Base-by-base conservation (phyloP, 2,888 invertebrate species). In the Notodonta ziczac region DNA sequence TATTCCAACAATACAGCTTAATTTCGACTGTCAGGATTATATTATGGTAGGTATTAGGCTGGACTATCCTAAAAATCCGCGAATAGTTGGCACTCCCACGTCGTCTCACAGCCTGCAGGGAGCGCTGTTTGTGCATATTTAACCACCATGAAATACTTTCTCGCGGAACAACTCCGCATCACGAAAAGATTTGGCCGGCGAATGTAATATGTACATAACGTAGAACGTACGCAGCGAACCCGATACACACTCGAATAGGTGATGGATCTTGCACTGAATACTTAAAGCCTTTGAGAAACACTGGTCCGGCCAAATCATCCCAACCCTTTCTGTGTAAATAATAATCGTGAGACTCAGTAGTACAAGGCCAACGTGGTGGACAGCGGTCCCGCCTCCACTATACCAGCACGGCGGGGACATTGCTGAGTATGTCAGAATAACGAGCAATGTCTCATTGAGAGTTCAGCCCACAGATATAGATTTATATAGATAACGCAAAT, bases 131-230 rank as follows among this genome's bases (percentile, higher is more conserved):
- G 59, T 67, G 56, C 57, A 67, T 65, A 63, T 65, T 63, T 67
- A 61, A 67, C 57, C 59, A 55, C 57, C 57, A 61, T 61, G 65
- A 67, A 63, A 67, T 61, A 67, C 59, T 53, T 58, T 58, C 60
- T 55, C 59, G 24, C 55, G 55, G 6, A 39, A 39, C 14, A 63
- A 56, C 52, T 62, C 59, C 59, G 61, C 63, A 63, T 59, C 56
- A 59, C 61, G 60, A 60, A 62, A 62, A 64, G 62, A 65, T 65
- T 64, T 56, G 55, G 54, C 42, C 57, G 58, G 24, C 50, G 53
- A 56, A 59, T 61, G 59, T 42, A 59, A 56, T 59, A 63, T 56
- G 61, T 63, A 56, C 5, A 65, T 59, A 51, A 55, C 58, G 40
- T 32, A 52, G 24, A 32, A 52, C 24, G 14, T 32, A 16, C 32